phyloP scores from a whole-genome alignment of 2,888 invertebrate species.

The Therioaphis trifolii region DNA sequence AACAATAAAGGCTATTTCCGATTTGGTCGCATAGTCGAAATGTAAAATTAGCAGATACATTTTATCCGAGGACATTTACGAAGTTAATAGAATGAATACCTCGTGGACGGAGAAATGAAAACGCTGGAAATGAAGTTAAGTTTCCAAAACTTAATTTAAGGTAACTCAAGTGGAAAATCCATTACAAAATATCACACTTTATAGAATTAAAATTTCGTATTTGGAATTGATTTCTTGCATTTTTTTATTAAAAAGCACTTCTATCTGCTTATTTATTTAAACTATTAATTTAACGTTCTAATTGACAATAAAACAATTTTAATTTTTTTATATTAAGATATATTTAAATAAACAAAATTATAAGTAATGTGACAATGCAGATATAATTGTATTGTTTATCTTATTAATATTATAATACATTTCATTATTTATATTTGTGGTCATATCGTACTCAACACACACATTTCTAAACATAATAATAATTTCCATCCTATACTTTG shows the following conservation, averaged over 20 bases:
- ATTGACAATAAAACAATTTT: background rate
- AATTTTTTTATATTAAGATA: background rate
- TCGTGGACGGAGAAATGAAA: conserved; percentile 10
- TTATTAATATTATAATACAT: conserved; percentile 25
- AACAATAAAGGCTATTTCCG: conserved; percentile 12
- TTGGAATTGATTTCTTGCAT: background rate
- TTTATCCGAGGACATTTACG: background rate
- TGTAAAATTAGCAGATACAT: conserved; percentile 10
- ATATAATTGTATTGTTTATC: background rate
- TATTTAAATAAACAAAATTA: too few species aligned
- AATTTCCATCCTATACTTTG: background rate
- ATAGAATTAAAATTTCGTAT: conserved; percentile 21
- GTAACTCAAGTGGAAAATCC: conserved; percentile 47
- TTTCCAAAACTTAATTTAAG: conserved; percentile 40
- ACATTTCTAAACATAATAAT: conserved; percentile 27
- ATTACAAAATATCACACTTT: conserved; percentile 39
- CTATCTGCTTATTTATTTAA: background rate
- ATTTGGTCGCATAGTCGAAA: conserved; percentile 5
- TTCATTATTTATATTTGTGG: conserved; percentile 29
- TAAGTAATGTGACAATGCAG: background rate
- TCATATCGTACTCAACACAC: background rate
- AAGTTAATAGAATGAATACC: conserved; percentile 8
- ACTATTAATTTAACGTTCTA: background rate
- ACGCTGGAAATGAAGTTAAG: conserved; percentile 27
- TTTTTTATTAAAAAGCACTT: background rate